Conservation (phyloP, 2,113 vertebrate species). For the Engystomops pustulosus region DNA sequence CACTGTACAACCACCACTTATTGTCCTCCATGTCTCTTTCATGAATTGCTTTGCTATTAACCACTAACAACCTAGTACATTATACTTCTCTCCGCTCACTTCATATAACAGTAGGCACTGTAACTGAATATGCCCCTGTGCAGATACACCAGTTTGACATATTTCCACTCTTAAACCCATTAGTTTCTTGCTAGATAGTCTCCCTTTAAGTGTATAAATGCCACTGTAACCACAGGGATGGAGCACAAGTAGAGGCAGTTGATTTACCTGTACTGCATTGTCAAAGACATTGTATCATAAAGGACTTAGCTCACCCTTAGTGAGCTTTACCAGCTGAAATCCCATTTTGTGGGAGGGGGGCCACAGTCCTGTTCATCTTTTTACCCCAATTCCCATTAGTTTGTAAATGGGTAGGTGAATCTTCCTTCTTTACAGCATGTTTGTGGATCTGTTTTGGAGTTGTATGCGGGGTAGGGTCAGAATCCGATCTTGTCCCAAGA, state of each 20-base stretch:
- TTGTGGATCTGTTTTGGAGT: conserved; percentile 35
- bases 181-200: not conserved
- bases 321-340: conserved; percentile 44
- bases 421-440: conserved; percentile 4
- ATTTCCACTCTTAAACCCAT: not conserved
- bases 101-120: too few species aligned
- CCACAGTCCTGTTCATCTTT: conserved; percentile 51
- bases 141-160: not conserved
- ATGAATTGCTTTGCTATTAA: not conserved
- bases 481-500: conserved; percentile 73
- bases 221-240: too few species aligned
- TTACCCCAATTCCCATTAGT: conserved; percentile 37
- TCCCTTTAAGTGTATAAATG: not conserved
- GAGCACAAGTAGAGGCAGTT: not conserved
- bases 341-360: conserved; percentile 40
- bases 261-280: too few species aligned
- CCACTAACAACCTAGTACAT: not conserved
- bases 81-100: too few species aligned
- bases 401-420: not conserved
- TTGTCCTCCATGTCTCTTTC: not conserved
- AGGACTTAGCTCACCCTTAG: conserved; percentile 27
- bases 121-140: not conserved
- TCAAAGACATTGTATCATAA: not conserved
- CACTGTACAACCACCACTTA: not conserved
- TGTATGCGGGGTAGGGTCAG: conserved; percentile 67